These are phyloP conservation scores for Ageneiosus marmoratus DNA, from an alignment of 2,113 vertebrate genomes.

Conservation along the genomic window DNA sequence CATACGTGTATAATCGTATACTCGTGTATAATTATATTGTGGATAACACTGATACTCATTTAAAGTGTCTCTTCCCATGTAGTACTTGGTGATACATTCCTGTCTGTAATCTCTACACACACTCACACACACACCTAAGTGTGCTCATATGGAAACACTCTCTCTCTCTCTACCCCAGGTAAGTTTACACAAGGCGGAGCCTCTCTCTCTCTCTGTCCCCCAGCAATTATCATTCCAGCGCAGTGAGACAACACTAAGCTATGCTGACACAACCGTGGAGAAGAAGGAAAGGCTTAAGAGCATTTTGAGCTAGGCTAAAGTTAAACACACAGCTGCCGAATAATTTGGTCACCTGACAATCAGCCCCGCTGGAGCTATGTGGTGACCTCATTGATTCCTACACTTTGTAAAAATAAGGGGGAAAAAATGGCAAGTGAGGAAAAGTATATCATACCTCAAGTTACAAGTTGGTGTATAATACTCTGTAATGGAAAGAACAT, in stretches of 20 bases:
- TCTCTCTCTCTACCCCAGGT: conserved; percentile 66
- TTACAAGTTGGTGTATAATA: not conserved
- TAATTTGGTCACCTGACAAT: conserved; percentile 30
- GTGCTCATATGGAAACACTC: conserved; percentile 68
- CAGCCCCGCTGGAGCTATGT: not conserved
- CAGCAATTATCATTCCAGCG: conserved; percentile 75
- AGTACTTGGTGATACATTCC: not conserved
- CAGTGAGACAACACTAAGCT: conserved; percentile 64
- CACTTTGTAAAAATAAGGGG: too few relatives aligned
- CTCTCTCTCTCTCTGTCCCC: conserved; percentile 59
- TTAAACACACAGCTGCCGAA: conserved; percentile 27
- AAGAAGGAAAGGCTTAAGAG: not conserved
- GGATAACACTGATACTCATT: not conserved
- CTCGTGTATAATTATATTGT: not conserved
- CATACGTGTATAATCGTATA: not conserved
- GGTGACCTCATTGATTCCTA: not conserved
- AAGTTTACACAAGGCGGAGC: conserved; percentile 76
- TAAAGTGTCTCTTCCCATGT: not conserved
- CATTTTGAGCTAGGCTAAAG: conserved; percentile 2
- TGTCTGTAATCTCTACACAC: not conserved
- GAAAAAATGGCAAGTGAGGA: too few relatives aligned
- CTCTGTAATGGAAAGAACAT: not conserved
- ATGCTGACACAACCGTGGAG: conserved; percentile 66
- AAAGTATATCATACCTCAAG: too few relatives aligned
- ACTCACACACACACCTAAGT: conserved; percentile 54